Evolutionary conservation across 2,113 vertebrate genomes (phyloP).

Genomic region (Hemichromis elongatus): DNA sequence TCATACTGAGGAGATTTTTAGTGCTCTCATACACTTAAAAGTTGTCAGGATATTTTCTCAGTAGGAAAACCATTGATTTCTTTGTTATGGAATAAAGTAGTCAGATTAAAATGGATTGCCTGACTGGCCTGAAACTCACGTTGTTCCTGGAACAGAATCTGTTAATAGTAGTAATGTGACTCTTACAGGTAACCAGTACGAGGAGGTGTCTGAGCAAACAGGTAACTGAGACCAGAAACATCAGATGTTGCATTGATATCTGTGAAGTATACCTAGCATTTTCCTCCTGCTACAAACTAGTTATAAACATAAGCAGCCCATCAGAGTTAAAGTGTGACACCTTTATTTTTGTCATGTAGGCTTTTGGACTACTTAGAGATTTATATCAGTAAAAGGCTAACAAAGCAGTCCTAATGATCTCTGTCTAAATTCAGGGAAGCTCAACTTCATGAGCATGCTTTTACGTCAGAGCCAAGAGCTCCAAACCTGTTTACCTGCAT

Average conservation of each 20-base stretch:
- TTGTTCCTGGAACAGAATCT: neutral
- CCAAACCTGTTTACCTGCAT: constrained; percentile 68
- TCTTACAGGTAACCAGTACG: neutral
- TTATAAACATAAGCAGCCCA: neutral
- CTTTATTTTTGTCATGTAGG: neutral
- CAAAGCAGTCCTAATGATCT: neutral
- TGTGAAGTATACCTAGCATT: neutral
- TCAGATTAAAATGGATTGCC: neutral
- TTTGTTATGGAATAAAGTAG: neutral
- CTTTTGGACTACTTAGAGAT: neutral
- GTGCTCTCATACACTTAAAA: neutral
- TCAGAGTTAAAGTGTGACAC: neutral
- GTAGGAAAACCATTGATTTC: neutral
- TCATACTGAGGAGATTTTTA: neutral
- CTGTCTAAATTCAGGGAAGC: neutral
- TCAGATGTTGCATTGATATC: neutral
- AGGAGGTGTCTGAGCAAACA: neutral
- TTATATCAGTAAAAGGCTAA: neutral
- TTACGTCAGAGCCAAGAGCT: neutral
- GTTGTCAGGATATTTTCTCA: neutral
- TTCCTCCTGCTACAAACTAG: neutral
- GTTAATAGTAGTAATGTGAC: constrained; percentile 36
- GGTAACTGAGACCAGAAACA: constrained; percentile 41
- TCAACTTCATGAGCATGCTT: neutral
- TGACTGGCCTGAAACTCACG: neutral